A percentile compares a stretch with the other conserved stretches of the same genome.
Conservation (phyloP, 2,797 vertebrate genomes). For the Fratercula arctica region DNA sequence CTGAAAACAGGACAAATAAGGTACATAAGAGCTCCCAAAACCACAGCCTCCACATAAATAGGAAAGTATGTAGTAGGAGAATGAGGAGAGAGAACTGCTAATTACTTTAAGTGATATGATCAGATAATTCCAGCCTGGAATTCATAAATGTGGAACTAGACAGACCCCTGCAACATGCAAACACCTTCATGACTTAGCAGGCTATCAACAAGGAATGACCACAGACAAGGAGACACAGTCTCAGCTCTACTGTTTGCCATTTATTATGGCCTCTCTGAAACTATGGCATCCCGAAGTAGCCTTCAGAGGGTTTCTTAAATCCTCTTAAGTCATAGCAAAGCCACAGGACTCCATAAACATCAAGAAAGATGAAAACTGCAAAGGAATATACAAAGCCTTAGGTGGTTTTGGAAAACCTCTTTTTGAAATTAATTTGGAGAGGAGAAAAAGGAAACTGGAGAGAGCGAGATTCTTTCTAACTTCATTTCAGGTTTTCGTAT, state of each 20-base stretch:
- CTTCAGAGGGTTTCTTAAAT: not conserved
- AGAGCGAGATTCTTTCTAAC: conserved; percentile 37
- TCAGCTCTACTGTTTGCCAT: not conserved
- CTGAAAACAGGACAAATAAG: not conserved
- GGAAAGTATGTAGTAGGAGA: not conserved
- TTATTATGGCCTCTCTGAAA: not conserved
- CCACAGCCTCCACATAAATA: not conserved
- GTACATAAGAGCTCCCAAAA: not conserved
- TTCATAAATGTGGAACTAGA: not conserved
- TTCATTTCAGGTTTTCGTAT: conserved; percentile 32
- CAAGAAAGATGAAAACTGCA: not conserved
- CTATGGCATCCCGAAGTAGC: not conserved
- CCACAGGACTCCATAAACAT: conserved; percentile 15
- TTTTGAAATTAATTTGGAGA: conserved; percentile 45
- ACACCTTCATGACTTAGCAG: not conserved
- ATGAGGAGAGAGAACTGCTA: not conserved
- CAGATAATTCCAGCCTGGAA: not conserved
- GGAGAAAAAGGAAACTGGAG: not conserved
- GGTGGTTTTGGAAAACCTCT: conserved; percentile 43
- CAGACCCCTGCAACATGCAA: not conserved
- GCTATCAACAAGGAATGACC: not conserved
- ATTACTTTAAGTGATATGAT: not conserved
- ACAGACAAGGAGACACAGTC: not conserved
- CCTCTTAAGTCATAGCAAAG: conserved; percentile 10
- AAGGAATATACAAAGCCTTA: conserved; percentile 18